phyloP scores from a whole-genome alignment of 2,888 invertebrate genomes.

The Agapetus fuscipes region DNA sequence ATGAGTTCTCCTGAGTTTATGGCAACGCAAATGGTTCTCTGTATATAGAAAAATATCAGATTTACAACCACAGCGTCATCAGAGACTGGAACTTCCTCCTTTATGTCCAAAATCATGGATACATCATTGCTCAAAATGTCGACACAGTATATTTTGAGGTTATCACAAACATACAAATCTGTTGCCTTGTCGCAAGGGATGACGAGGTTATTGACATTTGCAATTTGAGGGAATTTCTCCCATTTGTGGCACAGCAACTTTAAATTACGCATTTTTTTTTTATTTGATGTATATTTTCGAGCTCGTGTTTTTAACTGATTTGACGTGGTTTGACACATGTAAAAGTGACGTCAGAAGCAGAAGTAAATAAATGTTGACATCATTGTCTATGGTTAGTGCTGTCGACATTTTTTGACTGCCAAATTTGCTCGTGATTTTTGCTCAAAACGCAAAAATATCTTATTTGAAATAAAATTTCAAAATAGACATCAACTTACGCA shows the following conservation, averaged over 20 bases:
- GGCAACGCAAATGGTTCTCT: slow-evolving; percentile 33
- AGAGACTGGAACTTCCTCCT: slow-evolving; percentile 28
- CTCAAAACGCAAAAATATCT: no score
- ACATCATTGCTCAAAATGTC: slow-evolving; percentile 5
- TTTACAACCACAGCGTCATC: slow-evolving; percentile 40
- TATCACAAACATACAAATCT: slow-evolving; percentile 11
- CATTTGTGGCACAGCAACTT: not conserved
- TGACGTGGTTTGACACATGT: no score
- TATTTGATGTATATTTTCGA: no score
- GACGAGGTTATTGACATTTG: not conserved
- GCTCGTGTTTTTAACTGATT: no score
- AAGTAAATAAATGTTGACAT: no score
- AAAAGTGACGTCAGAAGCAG: no score
- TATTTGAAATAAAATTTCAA: no score
- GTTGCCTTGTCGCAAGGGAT: slow-evolving; percentile 1
- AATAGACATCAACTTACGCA: no score
- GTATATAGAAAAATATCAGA: slow-evolving; percentile 32
- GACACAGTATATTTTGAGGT: slow-evolving; percentile 11
- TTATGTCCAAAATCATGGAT: slow-evolving; percentile 8
- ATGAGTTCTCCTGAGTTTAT: slow-evolving; percentile 36
- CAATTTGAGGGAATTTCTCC: not conserved
- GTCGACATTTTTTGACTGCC: no score
- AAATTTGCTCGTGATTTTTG: no score
- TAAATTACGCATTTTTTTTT: not conserved
- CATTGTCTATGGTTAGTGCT: no score